phyloP scores from a whole-genome alignment of 2,113 vertebrate species.

The Vulpes ferrilata region DNA sequence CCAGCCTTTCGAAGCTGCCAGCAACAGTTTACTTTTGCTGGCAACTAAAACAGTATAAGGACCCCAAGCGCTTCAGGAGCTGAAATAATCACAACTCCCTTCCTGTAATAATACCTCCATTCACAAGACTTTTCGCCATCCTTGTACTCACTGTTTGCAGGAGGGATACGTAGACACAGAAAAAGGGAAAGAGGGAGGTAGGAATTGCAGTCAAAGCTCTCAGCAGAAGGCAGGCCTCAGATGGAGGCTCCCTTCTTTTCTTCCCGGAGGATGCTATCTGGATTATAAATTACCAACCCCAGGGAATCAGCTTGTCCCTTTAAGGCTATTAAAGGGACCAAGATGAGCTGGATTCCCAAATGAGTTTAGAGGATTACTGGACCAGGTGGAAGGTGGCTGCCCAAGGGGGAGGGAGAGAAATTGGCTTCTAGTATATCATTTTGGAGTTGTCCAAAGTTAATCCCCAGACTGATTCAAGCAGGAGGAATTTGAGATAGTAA shows the following conservation, averaged over 20 bases:
- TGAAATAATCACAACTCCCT: slow-evolving; percentile 50
- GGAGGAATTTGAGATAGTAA: slow-evolving; percentile 64
- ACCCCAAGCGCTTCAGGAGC: neutral
- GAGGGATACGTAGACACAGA: neutral
- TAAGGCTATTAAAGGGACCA: slow-evolving; percentile 74
- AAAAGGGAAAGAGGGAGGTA: neutral
- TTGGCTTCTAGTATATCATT: slow-evolving; percentile 70
- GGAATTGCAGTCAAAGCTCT: neutral
- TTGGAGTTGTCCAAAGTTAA: slow-evolving; percentile 72
- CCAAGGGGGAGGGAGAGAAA: slow-evolving; percentile 53
- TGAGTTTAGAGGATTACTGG: slow-evolving; percentile 76
- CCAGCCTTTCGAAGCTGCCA: neutral
- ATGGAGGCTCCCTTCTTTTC: neutral
- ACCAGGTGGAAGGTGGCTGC: slow-evolving; percentile 76
- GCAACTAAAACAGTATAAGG: neutral
- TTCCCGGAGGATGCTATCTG: slow-evolving; percentile 33
- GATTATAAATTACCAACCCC: slow-evolving; percentile 65
- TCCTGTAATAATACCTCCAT: neutral
- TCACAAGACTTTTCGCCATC: neutral
- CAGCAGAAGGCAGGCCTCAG: slow-evolving; percentile 36
- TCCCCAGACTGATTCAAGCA: slow-evolving; percentile 67
- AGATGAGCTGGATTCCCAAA: slow-evolving; percentile 72
- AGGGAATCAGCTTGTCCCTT: slow-evolving; percentile 66
- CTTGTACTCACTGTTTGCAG: slow-evolving; percentile 7
- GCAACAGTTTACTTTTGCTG: neutral